Conservation (phyloP, 2,797 vertebrate species). For the Sebastes hopkinsi region DNA sequence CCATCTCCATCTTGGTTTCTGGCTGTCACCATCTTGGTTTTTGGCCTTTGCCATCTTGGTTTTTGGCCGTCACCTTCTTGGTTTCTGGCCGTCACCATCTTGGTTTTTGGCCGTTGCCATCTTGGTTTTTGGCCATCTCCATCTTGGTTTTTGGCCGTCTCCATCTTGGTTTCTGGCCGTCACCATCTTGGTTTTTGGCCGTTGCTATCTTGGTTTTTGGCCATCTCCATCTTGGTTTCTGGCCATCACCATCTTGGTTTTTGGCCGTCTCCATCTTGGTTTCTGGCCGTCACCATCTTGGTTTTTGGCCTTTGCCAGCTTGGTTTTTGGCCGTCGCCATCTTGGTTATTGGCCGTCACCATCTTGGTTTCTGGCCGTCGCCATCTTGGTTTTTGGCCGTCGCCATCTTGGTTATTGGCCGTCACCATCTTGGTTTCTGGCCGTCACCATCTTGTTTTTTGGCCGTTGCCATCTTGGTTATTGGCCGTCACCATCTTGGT, state of each 20-base stretch:
- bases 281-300: rapidly evolving
- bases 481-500: too few species aligned
- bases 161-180: too few species aligned
- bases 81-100: rapidly evolving
- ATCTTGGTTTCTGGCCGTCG: rapidly evolving
- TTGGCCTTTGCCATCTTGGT: rapidly evolving
- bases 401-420: too few species aligned
- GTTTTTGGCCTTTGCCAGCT: rapidly evolving
- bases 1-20: too few species aligned
- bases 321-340: rapidly evolving
- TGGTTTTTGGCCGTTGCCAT: rapidly evolving
- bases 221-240: rapidly evolving
- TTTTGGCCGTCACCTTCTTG: rapidly evolving
- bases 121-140: rapidly evolving
- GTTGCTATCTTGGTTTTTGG: rapidly evolving
- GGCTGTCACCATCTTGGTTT: too few species aligned
- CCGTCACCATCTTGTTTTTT: too few species aligned
- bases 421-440: too few species aligned
- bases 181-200: too few species aligned
- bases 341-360: rapidly evolving
- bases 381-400: too few species aligned
- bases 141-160: rapidly evolving
- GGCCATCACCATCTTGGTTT: rapidly evolving
- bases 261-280: rapidly evolving
- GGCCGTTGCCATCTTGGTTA: rapidly evolving